These are phyloP conservation scores for Lagodon rhomboides DNA, from an alignment of 2,797 vertebrate genomes.

Conservation along the genomic window DNA sequence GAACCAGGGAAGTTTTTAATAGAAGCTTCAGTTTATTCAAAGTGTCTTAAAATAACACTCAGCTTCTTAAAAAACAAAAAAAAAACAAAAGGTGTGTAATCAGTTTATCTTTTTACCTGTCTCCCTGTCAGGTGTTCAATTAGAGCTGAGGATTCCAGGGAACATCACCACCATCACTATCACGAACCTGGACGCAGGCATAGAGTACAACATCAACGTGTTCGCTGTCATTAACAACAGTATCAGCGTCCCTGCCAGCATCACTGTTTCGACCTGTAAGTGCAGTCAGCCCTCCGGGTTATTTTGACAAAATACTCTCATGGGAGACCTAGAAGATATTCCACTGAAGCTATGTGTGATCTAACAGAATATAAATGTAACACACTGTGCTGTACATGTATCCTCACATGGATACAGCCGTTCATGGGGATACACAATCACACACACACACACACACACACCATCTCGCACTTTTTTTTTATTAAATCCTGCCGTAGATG, in stretches of 20 bases:
- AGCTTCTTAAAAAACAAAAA: background rate
- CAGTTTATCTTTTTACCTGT: constrained; percentile 12
- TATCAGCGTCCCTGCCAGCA: constrained; percentile 90
- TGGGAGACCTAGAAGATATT: constrained; percentile 1
- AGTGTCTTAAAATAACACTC: constrained; percentile 10
- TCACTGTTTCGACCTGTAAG: constrained; percentile 94
- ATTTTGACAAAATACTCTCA: constrained; percentile 14
- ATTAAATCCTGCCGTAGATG: constrained; percentile 21
- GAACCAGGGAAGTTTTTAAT: background rate
- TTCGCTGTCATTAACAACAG: constrained; percentile 92
- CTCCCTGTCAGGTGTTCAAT: constrained; percentile 84
- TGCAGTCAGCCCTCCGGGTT: constrained; percentile 47
- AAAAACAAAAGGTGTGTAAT: background rate
- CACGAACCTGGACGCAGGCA: constrained; percentile 90
- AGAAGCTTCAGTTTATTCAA: constrained; percentile 17
- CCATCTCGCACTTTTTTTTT: constrained; percentile 23
- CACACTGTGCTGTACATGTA: constrained; percentile 4
- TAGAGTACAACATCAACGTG: constrained; percentile 95
- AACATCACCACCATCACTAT: constrained; percentile 91
- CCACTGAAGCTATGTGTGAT: background rate
- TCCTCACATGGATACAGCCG: constrained; percentile 12
- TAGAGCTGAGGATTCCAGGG: constrained; percentile 93
- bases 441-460: background rate
- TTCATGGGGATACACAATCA: constrained; percentile 11
- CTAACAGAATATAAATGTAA: background rate